These are phyloP conservation scores for Dasysyrphus albostriatus DNA, from an alignment of 2,888 invertebrate genomes.

Conservation along the genomic window DNA sequence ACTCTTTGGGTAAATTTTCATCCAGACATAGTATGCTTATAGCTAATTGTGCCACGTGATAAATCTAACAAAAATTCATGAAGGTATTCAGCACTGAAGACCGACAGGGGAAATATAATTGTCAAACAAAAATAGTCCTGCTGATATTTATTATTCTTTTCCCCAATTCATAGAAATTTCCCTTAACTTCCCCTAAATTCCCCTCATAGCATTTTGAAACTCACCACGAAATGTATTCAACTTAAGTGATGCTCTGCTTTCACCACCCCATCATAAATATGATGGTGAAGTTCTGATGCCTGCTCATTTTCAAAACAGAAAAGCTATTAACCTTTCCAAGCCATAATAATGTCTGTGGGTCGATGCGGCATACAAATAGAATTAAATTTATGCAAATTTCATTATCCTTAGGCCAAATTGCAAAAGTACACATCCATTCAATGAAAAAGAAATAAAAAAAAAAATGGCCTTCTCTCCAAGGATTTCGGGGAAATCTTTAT, in stretches of 20 bases:
- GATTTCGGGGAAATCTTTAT: constrained; percentile 1
- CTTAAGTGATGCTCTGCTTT: not conserved
- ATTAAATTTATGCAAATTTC: constrained; percentile 62
- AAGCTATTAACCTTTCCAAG: constrained; percentile 52
- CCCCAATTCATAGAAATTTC: not conserved
- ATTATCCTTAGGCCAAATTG: constrained; percentile 56
- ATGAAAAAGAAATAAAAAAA: not conserved
- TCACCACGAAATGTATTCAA: not conserved
- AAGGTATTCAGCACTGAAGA: not conserved
- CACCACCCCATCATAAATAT: constrained; percentile 20
- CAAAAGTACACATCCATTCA: constrained; percentile 33
- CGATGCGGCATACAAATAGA: constrained; percentile 49
- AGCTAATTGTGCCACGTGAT: no score
- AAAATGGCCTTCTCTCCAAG: constrained; percentile 26
- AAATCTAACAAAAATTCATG: not conserved
- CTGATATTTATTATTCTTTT: not conserved
- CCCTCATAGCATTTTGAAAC: not conserved
- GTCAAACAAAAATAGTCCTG: not conserved
- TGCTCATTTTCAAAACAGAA: not conserved
- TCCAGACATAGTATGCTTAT: no score
- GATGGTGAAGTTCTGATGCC: constrained; percentile 22
- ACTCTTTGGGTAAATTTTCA: no score
- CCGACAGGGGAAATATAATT: not conserved
- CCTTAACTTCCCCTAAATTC: constrained; percentile 39
- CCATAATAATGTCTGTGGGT: constrained; percentile 42